Base-by-base conservation (phyloP, 2,797 vertebrate genomes). In the Falco cherrug region DNA sequence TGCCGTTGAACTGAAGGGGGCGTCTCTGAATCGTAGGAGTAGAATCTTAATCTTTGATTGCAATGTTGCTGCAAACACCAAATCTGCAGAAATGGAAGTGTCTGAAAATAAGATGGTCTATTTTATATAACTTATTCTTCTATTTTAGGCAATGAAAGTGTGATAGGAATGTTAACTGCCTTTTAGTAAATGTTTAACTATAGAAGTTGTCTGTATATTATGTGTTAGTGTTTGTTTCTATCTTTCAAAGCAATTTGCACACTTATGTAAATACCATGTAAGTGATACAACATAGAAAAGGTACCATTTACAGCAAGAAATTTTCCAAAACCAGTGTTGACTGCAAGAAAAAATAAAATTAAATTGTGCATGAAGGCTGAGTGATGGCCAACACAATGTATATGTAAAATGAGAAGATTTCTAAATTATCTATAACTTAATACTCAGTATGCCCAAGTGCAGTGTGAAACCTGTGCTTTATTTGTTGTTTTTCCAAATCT, bases 401-500 rank as follows among this genome's bases (percentile, higher is more conserved):
- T 95, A 77, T 93, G 84, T 87, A 73, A 97, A 93, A 85, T 87
- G 76, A 90, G 84, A 92, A 83, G 54, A 90, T 78, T 74, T 90
- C 80, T 90, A 94, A 89, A 93, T 88, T 91, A 70, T 56, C 93
- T 97, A 93, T 97, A 77, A 96, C 56, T 91, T 93, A 81, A 86
- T 86, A 93, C 70, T 95, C 74, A 59, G 47, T 96, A 84, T 95
- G 84, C 93, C 94, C 78, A 95, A 95, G 96, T 90, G 67, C 95
- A 96, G 78, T 92, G 94, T 97, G 93, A 92, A 96, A 92, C 86
- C 95, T 98, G 87, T 97, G 96, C 94, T 98, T 97, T 96, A 90
- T 78, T 94, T 89, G 84, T 96, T 85, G 65, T 91, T 97, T 85
- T 96, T 79, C 84, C 71, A 69, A 69, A 61, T 97, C 59, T 93